Evolutionary conservation across 2,113 vertebrate species (phyloP).

Genomic region (Macquaria australasica): DNA sequence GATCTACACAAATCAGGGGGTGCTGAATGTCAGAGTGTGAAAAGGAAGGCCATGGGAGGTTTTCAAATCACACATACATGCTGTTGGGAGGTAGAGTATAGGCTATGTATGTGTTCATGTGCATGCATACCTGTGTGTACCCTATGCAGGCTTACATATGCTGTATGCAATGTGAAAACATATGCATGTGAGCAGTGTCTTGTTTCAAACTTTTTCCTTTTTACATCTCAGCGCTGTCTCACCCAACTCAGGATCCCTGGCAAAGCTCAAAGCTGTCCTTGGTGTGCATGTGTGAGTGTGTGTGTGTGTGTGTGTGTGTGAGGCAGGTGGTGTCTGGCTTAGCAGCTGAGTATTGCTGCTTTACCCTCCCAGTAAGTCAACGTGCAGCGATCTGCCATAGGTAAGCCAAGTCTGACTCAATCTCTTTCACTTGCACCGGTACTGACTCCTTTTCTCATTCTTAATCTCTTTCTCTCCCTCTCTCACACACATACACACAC

Average conservation of each 20-base stretch:
- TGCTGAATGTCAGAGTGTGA: not conserved
- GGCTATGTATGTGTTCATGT: constrained; percentile 8
- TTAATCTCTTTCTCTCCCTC: constrained; percentile 34
- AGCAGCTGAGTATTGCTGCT: constrained; percentile 41
- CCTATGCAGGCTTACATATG: not conserved
- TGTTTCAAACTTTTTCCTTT: constrained; percentile 14
- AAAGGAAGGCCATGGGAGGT: not conserved
- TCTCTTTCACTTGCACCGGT: constrained; percentile 49
- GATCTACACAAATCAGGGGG: too few relatives aligned
- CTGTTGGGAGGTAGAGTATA: not conserved
- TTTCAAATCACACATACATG: not conserved
- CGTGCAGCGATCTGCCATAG: constrained; percentile 59
- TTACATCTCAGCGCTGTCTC: constrained; percentile 7
- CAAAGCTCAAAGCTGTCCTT: constrained; percentile 39
- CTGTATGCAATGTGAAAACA: constrained; percentile 12
- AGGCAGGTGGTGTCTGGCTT: constrained; percentile 51
- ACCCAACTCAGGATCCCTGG: constrained; percentile 24
- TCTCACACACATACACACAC: not conserved
- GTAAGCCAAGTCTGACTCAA: constrained; percentile 68
- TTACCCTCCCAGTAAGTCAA: constrained; percentile 57
- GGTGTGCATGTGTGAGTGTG: not conserved
- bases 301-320: not conserved
- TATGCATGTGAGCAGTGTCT: constrained; percentile 13
- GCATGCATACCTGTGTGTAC: rapidly evolving
- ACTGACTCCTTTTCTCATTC: constrained; percentile 45